Percentiles rank a stretch among this genome's conserved stretches.
phyloP scores from a whole-genome alignment of 2,113 vertebrate genomes.

The Accipiter virgatus region DNA sequence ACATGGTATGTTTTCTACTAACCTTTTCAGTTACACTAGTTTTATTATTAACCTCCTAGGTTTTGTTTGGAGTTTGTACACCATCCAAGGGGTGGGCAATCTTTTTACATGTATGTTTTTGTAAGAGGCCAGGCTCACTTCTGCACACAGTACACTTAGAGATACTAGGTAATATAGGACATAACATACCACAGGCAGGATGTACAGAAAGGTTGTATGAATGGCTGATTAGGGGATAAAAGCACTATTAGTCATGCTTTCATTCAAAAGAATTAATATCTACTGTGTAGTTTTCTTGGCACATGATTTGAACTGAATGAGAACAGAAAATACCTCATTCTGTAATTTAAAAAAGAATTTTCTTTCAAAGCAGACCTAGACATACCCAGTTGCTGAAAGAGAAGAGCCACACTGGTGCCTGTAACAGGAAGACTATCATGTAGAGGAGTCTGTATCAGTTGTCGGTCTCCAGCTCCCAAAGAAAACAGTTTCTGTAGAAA shows the following conservation, averaged over 20 bases:
- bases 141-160: not conserved
- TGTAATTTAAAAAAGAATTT: not conserved
- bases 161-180: not conserved
- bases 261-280: not conserved
- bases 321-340: not conserved
- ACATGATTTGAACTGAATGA: not conserved
- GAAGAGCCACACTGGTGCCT: constrained; percentile 90
- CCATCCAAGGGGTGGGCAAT: not conserved
- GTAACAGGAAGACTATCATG: constrained; percentile 91
- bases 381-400: constrained; percentile 97
- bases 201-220: not conserved
- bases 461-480: constrained; percentile 93
- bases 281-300: not conserved
- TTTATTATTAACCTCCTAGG: not conserved
- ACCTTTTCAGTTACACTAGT: not conserved
- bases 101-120: not conserved
- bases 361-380: constrained; percentile 28
- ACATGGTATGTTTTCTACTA: not conserved
- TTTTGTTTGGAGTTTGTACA: not conserved
- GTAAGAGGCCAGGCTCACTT: not conserved
- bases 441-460: constrained; percentile 95
- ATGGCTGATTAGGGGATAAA: not conserved
- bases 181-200: not conserved
- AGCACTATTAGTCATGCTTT: not conserved
- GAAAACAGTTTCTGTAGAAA: constrained; percentile 92